Evolutionary conservation across 2,888 invertebrate species (phyloP).

Genomic region (Standfussiana lucernea): DNA sequence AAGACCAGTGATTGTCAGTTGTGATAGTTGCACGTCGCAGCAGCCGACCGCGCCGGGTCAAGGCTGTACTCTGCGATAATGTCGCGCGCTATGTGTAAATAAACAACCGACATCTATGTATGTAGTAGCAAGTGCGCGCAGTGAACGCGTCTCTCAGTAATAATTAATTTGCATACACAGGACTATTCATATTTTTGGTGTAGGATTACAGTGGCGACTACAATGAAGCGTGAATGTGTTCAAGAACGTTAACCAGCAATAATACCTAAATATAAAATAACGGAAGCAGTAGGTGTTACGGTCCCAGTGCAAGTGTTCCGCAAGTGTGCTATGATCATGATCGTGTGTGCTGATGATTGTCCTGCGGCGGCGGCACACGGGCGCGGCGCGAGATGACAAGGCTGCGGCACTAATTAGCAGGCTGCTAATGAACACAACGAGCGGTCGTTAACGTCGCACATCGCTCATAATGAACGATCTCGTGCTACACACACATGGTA

Average conservation of each 20-base stretch:
- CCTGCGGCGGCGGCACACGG: constrained; percentile 21
- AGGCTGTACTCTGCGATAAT: constrained; percentile 43
- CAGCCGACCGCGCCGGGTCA: constrained; percentile 32
- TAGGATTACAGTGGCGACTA: constrained; percentile 31
- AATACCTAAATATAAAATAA: constrained; percentile 32
- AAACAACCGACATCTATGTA: constrained; percentile 35
- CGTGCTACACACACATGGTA: not conserved
- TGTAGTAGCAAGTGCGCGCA: not conserved
- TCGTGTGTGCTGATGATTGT: not conserved
- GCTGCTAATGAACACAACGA: constrained; percentile 64
- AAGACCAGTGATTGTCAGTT: constrained; percentile 18
- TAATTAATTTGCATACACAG: constrained; percentile 12
- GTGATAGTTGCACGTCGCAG: constrained; percentile 20
- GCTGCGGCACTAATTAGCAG: constrained; percentile 46
- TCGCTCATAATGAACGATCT: constrained; percentile 52
- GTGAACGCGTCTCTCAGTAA: constrained; percentile 1
- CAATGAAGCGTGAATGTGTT: constrained; percentile 28
- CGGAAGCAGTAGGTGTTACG: constrained; percentile 21
- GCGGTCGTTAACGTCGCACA: constrained; percentile 60
- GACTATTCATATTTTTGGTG: constrained; percentile 28
- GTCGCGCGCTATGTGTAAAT: constrained; percentile 38
- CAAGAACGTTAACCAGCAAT: constrained; percentile 38
- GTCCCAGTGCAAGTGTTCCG: constrained; percentile 19
- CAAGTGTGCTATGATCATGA: constrained; percentile 42
- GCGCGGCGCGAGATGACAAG: constrained; percentile 9